Evolutionary conservation across 2,888 invertebrate species (phyloP).

Genomic region (Drosophila demipolita): DNA sequence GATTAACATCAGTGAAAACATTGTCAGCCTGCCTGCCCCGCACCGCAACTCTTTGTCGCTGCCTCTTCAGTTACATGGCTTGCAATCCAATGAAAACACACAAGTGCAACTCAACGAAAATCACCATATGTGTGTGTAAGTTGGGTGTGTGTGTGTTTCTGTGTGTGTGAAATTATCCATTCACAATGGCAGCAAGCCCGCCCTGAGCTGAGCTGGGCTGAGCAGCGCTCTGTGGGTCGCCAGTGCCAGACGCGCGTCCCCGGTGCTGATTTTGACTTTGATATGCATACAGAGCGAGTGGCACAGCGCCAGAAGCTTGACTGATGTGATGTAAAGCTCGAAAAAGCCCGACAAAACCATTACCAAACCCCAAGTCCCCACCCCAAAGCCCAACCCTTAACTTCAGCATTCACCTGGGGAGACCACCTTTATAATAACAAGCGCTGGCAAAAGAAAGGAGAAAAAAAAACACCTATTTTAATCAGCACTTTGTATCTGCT

Average conservation of each 20-base stretch:
- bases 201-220: neutral
- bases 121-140: conserved; percentile 6
- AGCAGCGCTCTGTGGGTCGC: conserved; percentile 31
- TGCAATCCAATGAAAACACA: conserved; percentile 22
- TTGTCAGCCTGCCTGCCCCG: conserved; percentile 19
- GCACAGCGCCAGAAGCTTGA: conserved; percentile 42
- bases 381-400: neutral
- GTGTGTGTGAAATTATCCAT: conserved; percentile 62
- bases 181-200: conserved; percentile 39
- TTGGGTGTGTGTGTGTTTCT: neutral
- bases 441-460: conserved; percentile 23
- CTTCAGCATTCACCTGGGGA: conserved; percentile 17
- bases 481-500: conserved; percentile 77
- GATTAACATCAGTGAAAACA: conserved; percentile 67
- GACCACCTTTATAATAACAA: conserved; percentile 66
- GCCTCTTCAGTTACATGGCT: neutral
- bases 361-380: conserved; percentile 18
- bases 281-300: conserved; percentile 56
- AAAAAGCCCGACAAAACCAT: conserved; percentile 17
- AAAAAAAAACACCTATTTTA: conserved; percentile 62
- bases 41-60: neutral
- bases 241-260: conserved; percentile 46
- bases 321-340: conserved; percentile 54
- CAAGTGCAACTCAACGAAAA: conserved; percentile 44
- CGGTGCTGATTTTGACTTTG: conserved; percentile 77